Conservation (phyloP, 2,113 vertebrate genomes). For the Larimichthys polyactis region DNA sequence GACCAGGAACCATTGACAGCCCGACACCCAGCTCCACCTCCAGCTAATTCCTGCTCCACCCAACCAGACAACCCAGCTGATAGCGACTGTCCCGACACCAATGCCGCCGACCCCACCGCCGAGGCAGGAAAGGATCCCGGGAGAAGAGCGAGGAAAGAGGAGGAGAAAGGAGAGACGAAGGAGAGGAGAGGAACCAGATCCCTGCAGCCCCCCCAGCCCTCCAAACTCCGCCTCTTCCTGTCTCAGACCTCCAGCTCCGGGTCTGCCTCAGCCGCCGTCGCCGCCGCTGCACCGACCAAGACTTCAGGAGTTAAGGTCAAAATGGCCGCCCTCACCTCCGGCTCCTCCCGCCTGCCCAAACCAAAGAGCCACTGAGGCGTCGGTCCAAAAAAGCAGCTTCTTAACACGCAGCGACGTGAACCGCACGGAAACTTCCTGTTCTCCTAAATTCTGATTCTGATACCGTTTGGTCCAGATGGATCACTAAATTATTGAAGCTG, state of each 20-base stretch:
- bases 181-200: slow-evolving; percentile 27
- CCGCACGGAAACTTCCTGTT: background rate
- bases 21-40: background rate
- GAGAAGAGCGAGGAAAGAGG: background rate
- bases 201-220: slow-evolving; percentile 49
- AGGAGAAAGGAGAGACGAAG: background rate
- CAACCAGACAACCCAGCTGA: background rate
- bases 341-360: slow-evolving; percentile 89
- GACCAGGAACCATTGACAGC: slow-evolving; percentile 58
- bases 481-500: background rate
- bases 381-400: background rate
- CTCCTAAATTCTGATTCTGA: background rate
- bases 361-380: slow-evolving; percentile 84
- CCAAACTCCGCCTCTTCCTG: slow-evolving; percentile 61
- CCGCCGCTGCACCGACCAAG: background rate
- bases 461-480: background rate
- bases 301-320: background rate
- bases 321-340: slow-evolving; percentile 45
- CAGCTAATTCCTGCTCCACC: slow-evolving; percentile 2
- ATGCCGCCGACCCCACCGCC: background rate
- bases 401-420: slow-evolving; percentile 7
- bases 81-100: background rate
- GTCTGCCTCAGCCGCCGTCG: background rate
- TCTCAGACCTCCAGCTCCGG: slow-evolving; percentile 1
- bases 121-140: background rate